A percentile compares a stretch with the other conserved stretches of the same genome.
Evolutionary conservation across 2,113 vertebrate species (phyloP).

Genomic region (Ciconia maguari): DNA sequence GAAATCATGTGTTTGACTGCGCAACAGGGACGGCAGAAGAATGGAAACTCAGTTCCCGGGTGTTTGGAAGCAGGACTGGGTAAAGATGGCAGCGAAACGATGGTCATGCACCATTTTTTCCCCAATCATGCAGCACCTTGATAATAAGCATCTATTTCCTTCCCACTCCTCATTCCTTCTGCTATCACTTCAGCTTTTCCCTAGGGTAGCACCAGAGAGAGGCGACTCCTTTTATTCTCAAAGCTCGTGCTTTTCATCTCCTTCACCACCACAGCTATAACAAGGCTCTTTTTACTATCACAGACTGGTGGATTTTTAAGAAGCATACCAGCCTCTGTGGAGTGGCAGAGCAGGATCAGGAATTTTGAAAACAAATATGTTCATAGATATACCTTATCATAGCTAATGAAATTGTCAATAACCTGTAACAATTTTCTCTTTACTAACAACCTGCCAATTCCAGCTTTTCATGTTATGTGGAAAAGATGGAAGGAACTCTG

Average conservation of each 20-base stretch:
- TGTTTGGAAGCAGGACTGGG: neutral
- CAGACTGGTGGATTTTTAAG: slow-evolving; percentile 5
- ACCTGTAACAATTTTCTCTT: neutral
- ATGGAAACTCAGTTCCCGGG: neutral
- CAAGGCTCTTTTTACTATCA: neutral
- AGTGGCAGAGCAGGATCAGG: neutral
- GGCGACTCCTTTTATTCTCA: neutral
- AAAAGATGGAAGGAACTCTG: neutral
- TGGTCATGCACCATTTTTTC: neutral
- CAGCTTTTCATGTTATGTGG: neutral
- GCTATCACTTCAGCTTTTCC: neutral
- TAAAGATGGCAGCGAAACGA: neutral
- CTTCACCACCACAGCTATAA: neutral
- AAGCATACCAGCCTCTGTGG: slow-evolving; percentile 18
- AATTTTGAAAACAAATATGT: slow-evolving; percentile 23
- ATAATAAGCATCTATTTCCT: neutral
- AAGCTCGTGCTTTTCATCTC: neutral
- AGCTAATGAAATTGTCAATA: neutral
- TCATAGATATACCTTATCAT: slow-evolving; percentile 13
- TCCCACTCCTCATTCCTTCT: neutral
- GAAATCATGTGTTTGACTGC: neutral
- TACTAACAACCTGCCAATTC: neutral
- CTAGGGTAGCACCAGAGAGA: neutral
- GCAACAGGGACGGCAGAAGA: neutral
- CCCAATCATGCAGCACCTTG: neutral